These are phyloP conservation scores for Trissonchulus latispiculum DNA, from an alignment of 2,888 invertebrate species.

Conservation along the genomic window DNA sequence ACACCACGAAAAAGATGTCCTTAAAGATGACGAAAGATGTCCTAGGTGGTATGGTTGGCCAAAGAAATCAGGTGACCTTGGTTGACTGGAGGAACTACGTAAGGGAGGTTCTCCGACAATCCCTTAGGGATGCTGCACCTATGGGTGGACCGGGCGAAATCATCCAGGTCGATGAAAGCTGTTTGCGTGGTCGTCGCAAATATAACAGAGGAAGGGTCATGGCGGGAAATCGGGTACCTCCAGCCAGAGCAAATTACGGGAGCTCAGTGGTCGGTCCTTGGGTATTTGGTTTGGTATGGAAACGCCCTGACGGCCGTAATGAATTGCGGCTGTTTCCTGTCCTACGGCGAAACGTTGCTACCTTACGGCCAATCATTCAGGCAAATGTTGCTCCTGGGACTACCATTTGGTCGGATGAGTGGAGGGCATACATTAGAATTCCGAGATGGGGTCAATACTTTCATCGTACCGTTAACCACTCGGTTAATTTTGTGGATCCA, in stretches of 20 bases:
- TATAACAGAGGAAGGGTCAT: background rate
- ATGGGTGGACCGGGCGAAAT: too few species aligned
- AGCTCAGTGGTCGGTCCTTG: too few species aligned
- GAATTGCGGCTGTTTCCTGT: background rate
- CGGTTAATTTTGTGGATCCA: too few species aligned
- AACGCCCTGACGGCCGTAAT: too few species aligned
- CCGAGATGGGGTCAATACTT: too few species aligned
- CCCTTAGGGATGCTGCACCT: background rate
- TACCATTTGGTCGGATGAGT: background rate
- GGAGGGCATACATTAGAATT: background rate
- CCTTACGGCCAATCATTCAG: background rate
- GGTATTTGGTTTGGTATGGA: too few species aligned
- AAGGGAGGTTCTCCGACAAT: background rate
- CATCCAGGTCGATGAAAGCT: slow-evolving; percentile 13
- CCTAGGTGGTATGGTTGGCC: too few species aligned
- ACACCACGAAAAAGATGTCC: too few species aligned
- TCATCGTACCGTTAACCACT: too few species aligned
- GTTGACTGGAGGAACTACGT: background rate
- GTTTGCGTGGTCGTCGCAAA: background rate
- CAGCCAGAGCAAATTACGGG: background rate
- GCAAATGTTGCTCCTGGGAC: background rate
- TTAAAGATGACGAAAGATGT: too few species aligned
- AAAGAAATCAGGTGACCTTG: too few species aligned
- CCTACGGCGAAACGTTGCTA: background rate
- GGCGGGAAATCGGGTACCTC: background rate